These are phyloP conservation scores for Hylomyscus alleni DNA, from an alignment of 2,797 vertebrate species.

Conservation along the genomic window DNA sequence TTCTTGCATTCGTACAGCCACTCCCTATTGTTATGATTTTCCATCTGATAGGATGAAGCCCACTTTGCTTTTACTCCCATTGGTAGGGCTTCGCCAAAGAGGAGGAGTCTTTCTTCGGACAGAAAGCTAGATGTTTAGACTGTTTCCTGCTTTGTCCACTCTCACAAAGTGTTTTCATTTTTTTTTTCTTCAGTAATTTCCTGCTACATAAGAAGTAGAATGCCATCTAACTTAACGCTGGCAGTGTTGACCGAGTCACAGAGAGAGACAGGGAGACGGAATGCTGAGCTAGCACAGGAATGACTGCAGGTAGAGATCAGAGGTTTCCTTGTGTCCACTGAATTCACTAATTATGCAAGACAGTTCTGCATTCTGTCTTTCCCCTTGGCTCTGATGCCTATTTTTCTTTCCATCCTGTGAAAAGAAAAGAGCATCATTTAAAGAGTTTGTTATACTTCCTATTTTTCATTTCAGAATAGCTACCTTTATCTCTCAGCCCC, in stretches of 20 bases:
- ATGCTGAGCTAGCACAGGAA: neutral
- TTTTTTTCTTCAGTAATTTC: neutral
- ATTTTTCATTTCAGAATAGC: slow-evolving; percentile 9
- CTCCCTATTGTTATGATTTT: neutral
- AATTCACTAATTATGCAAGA: neutral
- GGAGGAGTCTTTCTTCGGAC: neutral
- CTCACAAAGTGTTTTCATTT: neutral
- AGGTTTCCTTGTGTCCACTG: neutral
- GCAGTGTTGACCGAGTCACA: neutral
- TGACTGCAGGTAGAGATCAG: neutral
- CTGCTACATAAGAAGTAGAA: neutral
- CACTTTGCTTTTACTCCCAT: neutral
- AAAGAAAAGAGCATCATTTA: neutral
- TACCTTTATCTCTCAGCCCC: neutral
- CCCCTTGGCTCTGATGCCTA: neutral
- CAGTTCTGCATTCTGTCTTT: neutral
- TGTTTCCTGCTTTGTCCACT: neutral
- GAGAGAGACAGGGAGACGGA: neutral
- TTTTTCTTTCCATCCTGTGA: neutral
- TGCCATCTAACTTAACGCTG: neutral
- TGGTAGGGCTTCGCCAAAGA: neutral
- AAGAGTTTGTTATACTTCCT: slow-evolving; percentile 5
- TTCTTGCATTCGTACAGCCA: too few species aligned
- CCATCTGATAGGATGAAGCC: neutral
- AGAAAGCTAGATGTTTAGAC: neutral